Conservation (phyloP, 2,113 vertebrate species). For the Onychorhynchus coronatus region DNA sequence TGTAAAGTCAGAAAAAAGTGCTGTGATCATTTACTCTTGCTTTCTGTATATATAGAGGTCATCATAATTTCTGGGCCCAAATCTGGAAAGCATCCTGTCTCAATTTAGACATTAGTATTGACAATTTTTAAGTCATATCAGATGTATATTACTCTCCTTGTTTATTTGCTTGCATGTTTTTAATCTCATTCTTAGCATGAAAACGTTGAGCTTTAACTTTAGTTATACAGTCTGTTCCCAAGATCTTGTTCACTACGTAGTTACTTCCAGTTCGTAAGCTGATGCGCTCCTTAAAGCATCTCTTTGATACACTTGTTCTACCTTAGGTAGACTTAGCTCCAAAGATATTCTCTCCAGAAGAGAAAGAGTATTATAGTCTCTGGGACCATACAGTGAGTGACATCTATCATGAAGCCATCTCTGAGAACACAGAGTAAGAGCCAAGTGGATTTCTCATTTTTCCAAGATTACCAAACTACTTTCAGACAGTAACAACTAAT, state of each 20-base stretch:
- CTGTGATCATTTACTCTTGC: neutral
- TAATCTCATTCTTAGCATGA: neutral
- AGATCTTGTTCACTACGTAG: neutral
- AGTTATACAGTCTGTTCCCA: neutral
- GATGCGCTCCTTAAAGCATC: neutral
- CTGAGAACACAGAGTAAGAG: neutral
- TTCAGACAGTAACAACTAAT: neutral
- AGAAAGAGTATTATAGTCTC: neutral
- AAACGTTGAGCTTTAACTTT: neutral
- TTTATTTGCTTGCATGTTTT: neutral
- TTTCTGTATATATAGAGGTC: neutral
- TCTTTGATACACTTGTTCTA: neutral
- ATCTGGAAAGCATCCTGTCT: neutral
- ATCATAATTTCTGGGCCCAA: neutral
- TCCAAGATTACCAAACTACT: neutral
- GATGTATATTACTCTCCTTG: neutral
- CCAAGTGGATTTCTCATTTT: neutral
- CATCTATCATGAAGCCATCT: neutral
- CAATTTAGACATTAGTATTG: neutral
- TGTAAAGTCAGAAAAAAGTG: neutral
- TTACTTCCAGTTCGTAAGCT: neutral
- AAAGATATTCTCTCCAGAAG: neutral
- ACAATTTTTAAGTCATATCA: neutral
- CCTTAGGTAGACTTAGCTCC: neutral
- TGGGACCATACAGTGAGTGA: neutral